Evolutionary conservation across 2,113 vertebrate genomes (phyloP), one percentile per base, ranked within the genome.

Genomic region (Ochotona princeps): DNA sequence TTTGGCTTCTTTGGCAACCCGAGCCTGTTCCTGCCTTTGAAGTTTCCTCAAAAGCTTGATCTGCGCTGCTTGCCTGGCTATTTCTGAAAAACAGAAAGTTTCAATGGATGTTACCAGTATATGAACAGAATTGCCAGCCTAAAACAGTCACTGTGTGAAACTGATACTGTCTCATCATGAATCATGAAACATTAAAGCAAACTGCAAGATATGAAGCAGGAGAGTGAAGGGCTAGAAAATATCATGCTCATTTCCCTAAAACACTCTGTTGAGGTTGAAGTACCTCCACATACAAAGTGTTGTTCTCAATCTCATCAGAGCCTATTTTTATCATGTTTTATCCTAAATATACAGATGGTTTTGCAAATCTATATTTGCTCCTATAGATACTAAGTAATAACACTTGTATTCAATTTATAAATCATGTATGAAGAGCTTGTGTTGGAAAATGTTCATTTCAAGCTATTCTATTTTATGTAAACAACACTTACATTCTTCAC

Each of bases 41-140:
- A 99, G 98, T 97, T 99, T 99, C 96, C 99, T 98, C 96, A 99
- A 98, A 96, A 99, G 98, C 97, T 99, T 99, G 96, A 99, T 99
- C 96, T 99, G 99, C 91, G 99, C 99, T 87, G 99, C 99, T 98
- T 99, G 99, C 87, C 99, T 99, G 69, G 99, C 99, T 96, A 99
- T 99, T 98, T 99, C 99, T 99, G 97, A 96, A 97, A 98, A 47
- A 96, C 60, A 97, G 61, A 95, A 76, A 96, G 96, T 94, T 32
- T 89, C 0, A 73, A 76, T 51, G 1, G 61, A 82, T 65, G 90
- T 81, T 57, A 94, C 73, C 91, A 96, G 76, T 25, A 95, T 85
- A 26, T 93, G 67, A 61, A 76, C 11, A 92, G 28, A 91, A 89
- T 26, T 82, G 3, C 38, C 0, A 94, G 28, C 4, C n/a, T 13